Conservation (phyloP, 2,797 vertebrate genomes). For the Diglossa cyanea region DNA sequence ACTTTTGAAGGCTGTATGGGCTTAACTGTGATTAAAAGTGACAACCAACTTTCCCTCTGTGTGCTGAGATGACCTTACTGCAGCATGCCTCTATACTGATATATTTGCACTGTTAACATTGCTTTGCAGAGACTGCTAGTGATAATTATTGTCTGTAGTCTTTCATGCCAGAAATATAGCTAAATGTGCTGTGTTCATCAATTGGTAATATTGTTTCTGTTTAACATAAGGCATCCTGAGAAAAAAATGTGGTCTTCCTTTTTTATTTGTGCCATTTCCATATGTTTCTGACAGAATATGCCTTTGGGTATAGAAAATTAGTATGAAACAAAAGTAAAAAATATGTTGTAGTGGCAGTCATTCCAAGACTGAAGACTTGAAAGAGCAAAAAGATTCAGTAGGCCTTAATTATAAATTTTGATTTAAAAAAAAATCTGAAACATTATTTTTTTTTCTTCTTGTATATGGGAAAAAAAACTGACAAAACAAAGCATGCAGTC, state of each 20-base stretch:
- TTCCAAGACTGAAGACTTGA: not conserved
- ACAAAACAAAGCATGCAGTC: not conserved
- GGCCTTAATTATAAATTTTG: not conserved
- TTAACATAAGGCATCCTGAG: not conserved
- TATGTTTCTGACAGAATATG: not conserved
- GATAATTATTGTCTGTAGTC: not conserved
- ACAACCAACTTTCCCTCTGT: not conserved
- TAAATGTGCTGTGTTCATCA: not conserved
- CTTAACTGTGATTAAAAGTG: slow-evolving; percentile 5
- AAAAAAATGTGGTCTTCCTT: not conserved
- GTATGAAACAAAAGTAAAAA: not conserved
- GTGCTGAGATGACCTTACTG: not conserved
- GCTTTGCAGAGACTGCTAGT: not conserved
- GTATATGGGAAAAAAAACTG: not conserved
- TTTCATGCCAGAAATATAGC: not conserved
- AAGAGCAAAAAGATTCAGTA: not conserved
- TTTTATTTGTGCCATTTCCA: not conserved
- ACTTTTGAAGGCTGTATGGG: not conserved
- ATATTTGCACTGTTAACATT: not conserved
- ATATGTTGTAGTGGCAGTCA: not conserved
- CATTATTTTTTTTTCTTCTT: not conserved
- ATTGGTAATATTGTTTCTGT: not conserved
- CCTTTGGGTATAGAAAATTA: not conserved
- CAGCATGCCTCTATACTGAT: not conserved
- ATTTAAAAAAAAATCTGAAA: rapidly evolving